phyloP scores from a whole-genome alignment of 2,888 invertebrate genomes.

The Pachycephus smyrnensis region DNA sequence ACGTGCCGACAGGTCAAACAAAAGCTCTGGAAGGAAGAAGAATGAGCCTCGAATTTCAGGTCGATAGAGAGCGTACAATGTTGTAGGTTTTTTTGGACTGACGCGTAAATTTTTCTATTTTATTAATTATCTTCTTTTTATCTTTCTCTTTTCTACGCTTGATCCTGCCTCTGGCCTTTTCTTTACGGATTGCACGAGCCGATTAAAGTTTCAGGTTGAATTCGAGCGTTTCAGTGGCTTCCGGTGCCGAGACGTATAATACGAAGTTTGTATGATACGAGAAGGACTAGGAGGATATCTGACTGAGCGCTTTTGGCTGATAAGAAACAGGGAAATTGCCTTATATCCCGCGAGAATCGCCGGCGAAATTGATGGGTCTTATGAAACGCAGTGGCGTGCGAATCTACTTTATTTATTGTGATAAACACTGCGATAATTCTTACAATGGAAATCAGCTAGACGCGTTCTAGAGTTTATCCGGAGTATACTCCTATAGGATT shows the following conservation, averaged over 20 bases:
- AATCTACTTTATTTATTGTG: neutral
- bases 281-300: neutral
- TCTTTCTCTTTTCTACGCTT: neutral
- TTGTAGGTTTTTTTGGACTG: neutral
- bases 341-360: neutral
- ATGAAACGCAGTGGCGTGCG: neutral
- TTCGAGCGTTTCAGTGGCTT: neutral
- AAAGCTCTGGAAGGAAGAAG: neutral
- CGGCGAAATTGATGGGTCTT: neutral
- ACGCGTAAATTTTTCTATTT: neutral
- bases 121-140: neutral
- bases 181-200: neutral
- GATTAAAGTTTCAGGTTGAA: neutral
- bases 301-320: neutral
- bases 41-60: neutral
- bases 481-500: neutral
- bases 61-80: neutral
- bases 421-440: neutral
- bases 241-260: neutral
- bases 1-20: neutral
- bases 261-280: neutral
- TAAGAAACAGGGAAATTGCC: conserved; percentile 6
- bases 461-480: neutral
- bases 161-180: too few species aligned
- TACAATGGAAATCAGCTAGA: neutral